phyloP scores from a whole-genome alignment of 1,140 invertebrate genomes.

The Zaprionus davidi region DNA sequence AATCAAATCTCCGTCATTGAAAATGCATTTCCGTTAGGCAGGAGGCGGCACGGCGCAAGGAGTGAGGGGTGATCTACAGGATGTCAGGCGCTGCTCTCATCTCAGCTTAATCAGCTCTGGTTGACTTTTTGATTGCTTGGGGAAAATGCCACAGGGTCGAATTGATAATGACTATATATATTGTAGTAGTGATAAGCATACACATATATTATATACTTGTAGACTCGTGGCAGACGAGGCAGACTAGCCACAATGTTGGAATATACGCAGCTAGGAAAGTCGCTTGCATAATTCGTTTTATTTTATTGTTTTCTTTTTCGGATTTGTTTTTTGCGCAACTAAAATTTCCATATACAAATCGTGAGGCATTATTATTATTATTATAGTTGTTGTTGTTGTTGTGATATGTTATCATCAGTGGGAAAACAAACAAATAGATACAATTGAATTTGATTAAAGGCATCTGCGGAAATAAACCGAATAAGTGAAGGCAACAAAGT shows the following conservation, averaged over 20 bases:
- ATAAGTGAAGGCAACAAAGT: constrained; percentile 9
- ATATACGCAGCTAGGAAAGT: neutral
- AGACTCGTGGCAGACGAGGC: neutral
- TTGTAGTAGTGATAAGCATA: constrained; percentile 1
- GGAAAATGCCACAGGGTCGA: constrained; percentile 43
- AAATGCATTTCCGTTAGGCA: constrained; percentile 51
- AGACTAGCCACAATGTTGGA: neutral
- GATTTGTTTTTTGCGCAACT: constrained; percentile 53
- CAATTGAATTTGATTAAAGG: constrained; percentile 56
- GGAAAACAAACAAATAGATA: constrained; percentile 35
- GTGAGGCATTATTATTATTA: constrained; percentile 41
- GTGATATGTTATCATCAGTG: constrained; percentile 40
- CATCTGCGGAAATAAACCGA: constrained; percentile 28
- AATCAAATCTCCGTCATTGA: constrained; percentile 51
- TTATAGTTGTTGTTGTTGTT: constrained; percentile 19
- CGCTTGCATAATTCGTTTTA: constrained; percentile 22
- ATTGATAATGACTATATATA: constrained; percentile 50
- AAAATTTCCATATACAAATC: constrained; percentile 63
- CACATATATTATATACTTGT: constrained; percentile 4
- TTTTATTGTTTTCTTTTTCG: constrained; percentile 17
- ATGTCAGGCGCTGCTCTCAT: constrained; percentile 18
- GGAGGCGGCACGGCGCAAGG: neutral
- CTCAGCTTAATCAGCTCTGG: constrained; percentile 3
- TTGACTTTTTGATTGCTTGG: constrained; percentile 44
- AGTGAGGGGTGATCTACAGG: constrained; percentile 14